Evolutionary conservation across 2,888 invertebrate species (phyloP), one percentile per base, ranked within the genome.

Genomic region (Mimachlamys varia): DNA sequence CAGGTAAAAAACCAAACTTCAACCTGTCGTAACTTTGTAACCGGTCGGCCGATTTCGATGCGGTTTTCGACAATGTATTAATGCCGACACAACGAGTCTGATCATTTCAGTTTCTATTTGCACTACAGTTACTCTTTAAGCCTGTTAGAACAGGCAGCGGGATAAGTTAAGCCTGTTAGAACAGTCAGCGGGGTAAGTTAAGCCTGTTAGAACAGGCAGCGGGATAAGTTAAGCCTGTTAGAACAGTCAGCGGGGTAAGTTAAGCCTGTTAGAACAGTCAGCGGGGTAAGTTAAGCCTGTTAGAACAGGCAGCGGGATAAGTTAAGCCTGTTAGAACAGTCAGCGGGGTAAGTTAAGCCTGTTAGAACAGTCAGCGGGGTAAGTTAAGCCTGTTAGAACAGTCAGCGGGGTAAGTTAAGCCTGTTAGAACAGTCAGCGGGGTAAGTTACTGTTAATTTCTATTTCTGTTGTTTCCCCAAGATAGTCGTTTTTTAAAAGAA

Each of bases 341-440:
- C 0, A 99, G 99, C 96, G 99, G 99, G 87, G n/a, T n/a, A 98
- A 93, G 97, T 97, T 15, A 97, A 97, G 93, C 97, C 97, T 49
- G 97, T 99, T 89, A 97, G 99, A 94, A 99, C 99, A 27, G 99
- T 99, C 0, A 99, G 99, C 96, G 99, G 99, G 87, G n/a, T n/a
- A 98, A 93, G 97, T 97, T 15, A 97, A 97, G 93, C 97, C 97
- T 49, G 97, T 99, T 89, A 97, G 99, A 94, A 99, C 99, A 27
- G 99, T 99, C 0, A 99, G 99, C 96, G 99, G 99, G 87, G n/a
- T n/a, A 98, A 93, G 97, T 97, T 15, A 97, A 97, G 93, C 97
- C 97, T 49, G 97, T 99, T 89, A 97, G 99, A 94, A 99, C 99
- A 27, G 99, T 99, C 0, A 99, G 99, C 96, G 99, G 99, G 87